Percentiles rank a stretch among this genome's conserved stretches.
Evolutionary conservation across 2,113 vertebrate genomes (phyloP).

Genomic region (Catagonus wagneri): DNA sequence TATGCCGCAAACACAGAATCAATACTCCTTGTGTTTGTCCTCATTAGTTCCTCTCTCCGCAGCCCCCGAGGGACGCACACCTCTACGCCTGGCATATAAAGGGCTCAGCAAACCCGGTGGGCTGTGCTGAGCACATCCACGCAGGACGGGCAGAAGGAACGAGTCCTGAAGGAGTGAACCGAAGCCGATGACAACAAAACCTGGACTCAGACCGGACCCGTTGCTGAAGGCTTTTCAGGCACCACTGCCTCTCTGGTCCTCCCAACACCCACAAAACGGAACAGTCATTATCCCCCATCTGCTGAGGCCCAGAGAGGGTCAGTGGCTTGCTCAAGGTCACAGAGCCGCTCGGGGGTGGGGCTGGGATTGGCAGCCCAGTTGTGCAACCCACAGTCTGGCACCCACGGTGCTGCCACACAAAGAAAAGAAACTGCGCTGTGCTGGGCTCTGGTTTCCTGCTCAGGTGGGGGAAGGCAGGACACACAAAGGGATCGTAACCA

Average conservation of each 20-base stretch:
- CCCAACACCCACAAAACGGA: neutral
- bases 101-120: neutral
- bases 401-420: rapidly evolving
- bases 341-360: neutral
- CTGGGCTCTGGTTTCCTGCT: neutral
- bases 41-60: neutral
- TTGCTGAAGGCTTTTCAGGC: rapidly evolving
- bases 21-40: rapidly evolving
- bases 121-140: rapidly evolving
- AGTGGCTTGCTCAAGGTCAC: neutral
- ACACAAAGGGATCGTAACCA: neutral
- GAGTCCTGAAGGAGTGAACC: neutral
- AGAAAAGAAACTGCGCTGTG: neutral
- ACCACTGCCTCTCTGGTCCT: neutral
- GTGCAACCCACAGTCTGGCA: rapidly evolving
- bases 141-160: rapidly evolving
- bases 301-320: neutral
- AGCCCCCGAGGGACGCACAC: too few relatives aligned
- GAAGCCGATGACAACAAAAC: rapidly evolving
- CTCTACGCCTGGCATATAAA: neutral
- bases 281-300: too few relatives aligned
- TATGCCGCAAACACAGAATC: rapidly evolving
- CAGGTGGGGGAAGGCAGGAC: neutral
- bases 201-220: neutral
- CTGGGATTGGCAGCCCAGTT: neutral